Evolutionary conservation across 2,888 invertebrate genomes (phyloP), one percentile per base, ranked within the genome.

Genomic region (Heliconius sara): DNA sequence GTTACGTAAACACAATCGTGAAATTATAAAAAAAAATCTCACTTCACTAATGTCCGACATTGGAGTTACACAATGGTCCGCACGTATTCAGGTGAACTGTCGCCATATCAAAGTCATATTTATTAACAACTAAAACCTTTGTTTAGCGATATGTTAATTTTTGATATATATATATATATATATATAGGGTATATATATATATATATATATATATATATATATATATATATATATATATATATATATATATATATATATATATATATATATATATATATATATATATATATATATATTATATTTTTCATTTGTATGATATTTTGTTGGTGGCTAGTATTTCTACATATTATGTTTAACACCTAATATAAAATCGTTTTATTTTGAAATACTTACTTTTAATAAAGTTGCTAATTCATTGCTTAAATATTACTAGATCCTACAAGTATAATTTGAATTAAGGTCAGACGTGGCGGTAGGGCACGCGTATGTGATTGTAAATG

Each of bases 31-130:
- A 80, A 39, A 81, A 77, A 80, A 81, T 80, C 82, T 81, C 81
- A 83, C 83, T 81, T 80, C 72, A 47, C 25, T 77, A 30, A 79
- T 78, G 77, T 80, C 83, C 84, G 86, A 84, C 86, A 86, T 85
- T 84, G 86, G 67, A 63, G 77, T 83, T 83, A 77, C 79, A 84
- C 83, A 83, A 84, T 83, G 76, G 83, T 39, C 63, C 39, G 83
- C 81, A 82, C 84, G 83, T 84, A 86, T 85, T 86, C 82, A 79
- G 79, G 84, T 80, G 63, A 84, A 70, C 67, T 77, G 79, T 80
- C 81, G 83, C 78, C 79, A 63, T 77, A 88, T 87, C 89, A 90
- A 92, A 90, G 88, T 88, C 89, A 87, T 84, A 87, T 89, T 87
- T 86, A 85, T 91, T 75, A 74, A 63, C 74, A 73, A 73, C 25